Percentiles rank a stretch among this genome's conserved stretches.
Conservation (phyloP, 2,113 vertebrate genomes). For the Neoarius graeffei region DNA sequence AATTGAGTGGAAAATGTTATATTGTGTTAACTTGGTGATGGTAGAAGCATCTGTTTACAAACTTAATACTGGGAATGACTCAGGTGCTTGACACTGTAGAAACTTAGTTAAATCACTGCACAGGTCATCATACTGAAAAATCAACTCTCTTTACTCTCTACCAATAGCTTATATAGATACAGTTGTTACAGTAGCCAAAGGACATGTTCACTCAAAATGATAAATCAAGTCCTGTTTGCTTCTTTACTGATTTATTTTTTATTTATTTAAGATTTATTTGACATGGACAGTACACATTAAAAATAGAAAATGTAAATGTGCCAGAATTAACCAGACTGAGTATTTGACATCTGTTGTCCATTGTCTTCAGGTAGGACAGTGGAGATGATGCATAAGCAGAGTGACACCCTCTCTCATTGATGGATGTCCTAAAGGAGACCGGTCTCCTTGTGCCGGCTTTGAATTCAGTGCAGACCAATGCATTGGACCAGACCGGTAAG, state of each 20-base stretch:
- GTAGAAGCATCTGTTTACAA: slow-evolving; percentile 63
- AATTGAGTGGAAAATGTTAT: slow-evolving; percentile 72
- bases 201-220: neutral
- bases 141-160: neutral
- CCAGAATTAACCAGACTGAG: too few species aligned
- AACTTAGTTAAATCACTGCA: neutral
- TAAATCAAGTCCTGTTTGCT: slow-evolving; percentile 36
- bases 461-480: slow-evolving; percentile 84
- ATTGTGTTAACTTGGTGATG: slow-evolving; percentile 76
- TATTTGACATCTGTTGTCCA: too few species aligned
- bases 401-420: slow-evolving; percentile 85
- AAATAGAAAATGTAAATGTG: too few species aligned
- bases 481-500: slow-evolving; percentile 87
- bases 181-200: neutral
- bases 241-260: neutral
- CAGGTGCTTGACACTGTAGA: neutral
- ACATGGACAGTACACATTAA: too few species aligned
- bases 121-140: neutral
- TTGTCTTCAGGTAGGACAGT: slow-evolving; percentile 80
- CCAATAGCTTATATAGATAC: neutral
- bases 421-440: slow-evolving; percentile 94
- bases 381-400: slow-evolving; percentile 85
- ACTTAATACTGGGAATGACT: slow-evolving; percentile 45
- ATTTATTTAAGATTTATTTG: too few species aligned
- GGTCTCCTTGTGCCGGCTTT: slow-evolving; percentile 86